Evolutionary conservation across 2,797 vertebrate species (phyloP), one percentile per base, ranked within the genome.

Genomic region (Cichlasoma orientale): DNA sequence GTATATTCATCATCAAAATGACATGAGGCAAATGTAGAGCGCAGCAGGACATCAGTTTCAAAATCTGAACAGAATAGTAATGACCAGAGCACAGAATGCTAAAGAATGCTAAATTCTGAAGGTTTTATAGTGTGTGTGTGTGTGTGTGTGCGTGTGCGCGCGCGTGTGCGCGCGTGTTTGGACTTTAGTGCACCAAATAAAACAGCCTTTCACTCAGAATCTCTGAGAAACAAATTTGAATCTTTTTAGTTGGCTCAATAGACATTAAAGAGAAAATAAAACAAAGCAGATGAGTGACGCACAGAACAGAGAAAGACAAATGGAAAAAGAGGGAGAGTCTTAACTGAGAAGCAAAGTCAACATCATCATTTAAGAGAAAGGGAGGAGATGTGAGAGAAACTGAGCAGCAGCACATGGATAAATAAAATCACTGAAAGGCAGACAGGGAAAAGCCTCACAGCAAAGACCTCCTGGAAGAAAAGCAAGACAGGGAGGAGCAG

Each of bases 401-500:
- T 78, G 56, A 84, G 50, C 59, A 56, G 74, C 47, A 29, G 41
- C 54, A 69, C 76, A 88, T 19, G 75, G 86, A 85, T 88, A 82
- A 89, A 88, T 88, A 79, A 87, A 92, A 88, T 86, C 83, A 86
- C 82, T 77, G 57, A 63, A 59, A 89, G 82, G 78, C 88, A 87
- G 85, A 82, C 79, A 86, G 77, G 82, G 80, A 86, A 89, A 91
- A 84, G 79, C 70, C 86, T 90, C 59, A 78, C 81, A 84, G 87
- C 81, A 91, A 88, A 91, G 90, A 91, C 88, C 86, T 89, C 90
- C 91, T 80, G 78, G 77, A 94, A 92, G 86, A 89, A 85, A 85
- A 83, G 77, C 80, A 81, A 88, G 85, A 86, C 77, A 75, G 74
- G 79, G 85, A 91, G 80, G 84, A 92, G 86, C 78, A 78, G 19